A percentile compares a stretch with the other conserved stretches of the same genome.
These are phyloP conservation scores for Rynchops niger DNA, from an alignment of 2,113 vertebrate genomes.

Conservation along the genomic window DNA sequence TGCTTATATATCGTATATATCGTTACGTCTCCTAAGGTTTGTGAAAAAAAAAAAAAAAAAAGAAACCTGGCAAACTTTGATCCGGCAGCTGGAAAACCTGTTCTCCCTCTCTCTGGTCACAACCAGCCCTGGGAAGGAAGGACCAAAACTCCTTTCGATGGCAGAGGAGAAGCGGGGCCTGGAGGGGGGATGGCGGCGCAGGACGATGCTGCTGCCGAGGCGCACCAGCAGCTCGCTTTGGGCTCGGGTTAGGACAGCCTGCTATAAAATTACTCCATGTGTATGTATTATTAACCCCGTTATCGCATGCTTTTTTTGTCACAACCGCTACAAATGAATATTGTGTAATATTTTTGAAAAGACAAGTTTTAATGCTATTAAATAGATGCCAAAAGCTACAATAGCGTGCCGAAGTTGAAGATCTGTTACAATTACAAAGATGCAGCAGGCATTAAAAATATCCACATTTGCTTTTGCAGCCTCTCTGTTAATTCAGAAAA, in stretches of 20 bases:
- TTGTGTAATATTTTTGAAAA: not conserved
- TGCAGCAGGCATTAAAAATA: not conserved
- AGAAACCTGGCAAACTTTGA: not conserved
- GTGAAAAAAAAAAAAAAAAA: not conserved
- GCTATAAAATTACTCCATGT: not conserved
- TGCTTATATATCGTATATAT: not conserved
- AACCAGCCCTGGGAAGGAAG: not conserved
- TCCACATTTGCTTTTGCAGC: not conserved
- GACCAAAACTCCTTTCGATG: not conserved
- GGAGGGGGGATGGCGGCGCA: not conserved
- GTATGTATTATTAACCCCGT: not conserved
- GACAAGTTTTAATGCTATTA: not conserved
- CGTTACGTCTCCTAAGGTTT: not conserved
- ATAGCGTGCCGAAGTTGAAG: not conserved
- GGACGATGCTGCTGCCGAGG: accelerated
- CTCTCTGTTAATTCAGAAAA: not conserved
- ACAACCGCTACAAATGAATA: not conserved
- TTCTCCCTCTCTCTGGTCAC: not conserved
- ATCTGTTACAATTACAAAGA: not conserved
- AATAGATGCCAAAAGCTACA: not conserved
- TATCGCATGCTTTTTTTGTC: not conserved
- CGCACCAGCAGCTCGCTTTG: not conserved
- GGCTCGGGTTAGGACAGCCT: not conserved
- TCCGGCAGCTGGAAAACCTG: not conserved
- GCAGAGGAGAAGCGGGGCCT: not conserved